Evolutionary conservation across 2,888 invertebrate genomes (phyloP).

Genomic region (Trachelus stipa): DNA sequence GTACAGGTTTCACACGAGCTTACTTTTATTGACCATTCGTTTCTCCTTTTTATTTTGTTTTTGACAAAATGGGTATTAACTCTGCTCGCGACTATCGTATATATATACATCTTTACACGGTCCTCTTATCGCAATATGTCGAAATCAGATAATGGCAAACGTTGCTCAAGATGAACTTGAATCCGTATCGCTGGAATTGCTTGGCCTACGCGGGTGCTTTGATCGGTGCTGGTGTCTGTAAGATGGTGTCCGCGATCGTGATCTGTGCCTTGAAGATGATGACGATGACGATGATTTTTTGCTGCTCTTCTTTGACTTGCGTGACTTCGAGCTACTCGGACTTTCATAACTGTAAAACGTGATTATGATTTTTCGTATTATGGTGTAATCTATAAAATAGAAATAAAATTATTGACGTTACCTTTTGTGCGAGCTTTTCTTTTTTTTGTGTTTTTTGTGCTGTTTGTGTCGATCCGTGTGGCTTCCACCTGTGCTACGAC

Average conservation of each 20-base stretch:
- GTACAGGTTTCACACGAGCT: background rate
- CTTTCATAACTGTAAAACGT: constrained; percentile 49
- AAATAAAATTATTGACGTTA: constrained; percentile 35
- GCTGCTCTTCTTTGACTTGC: constrained; percentile 60
- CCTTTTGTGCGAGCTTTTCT: constrained; percentile 69
- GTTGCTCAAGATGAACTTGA: constrained; percentile 50
- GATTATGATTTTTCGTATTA: background rate
- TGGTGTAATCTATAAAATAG: background rate
- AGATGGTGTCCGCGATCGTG: constrained; percentile 58
- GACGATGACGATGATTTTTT: constrained; percentile 49
- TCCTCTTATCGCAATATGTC: constrained; percentile 13
- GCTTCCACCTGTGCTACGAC: constrained; percentile 51
- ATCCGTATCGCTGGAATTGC: constrained; percentile 56
- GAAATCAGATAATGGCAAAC: background rate
- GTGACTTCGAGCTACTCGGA: constrained; percentile 56
- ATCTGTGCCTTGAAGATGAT: constrained; percentile 42
- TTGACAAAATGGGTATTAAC: constrained; percentile 41
- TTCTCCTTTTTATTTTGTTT: background rate
- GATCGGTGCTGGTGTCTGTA: constrained; percentile 49
- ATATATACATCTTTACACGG: constrained; percentile 37
- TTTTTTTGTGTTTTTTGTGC: constrained; percentile 65
- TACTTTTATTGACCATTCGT: background rate
- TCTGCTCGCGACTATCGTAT: constrained; percentile 27
- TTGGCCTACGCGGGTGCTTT: constrained; percentile 47
- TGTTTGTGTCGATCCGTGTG: constrained; percentile 58